Evolutionary conservation across 2,113 vertebrate species (phyloP).

Genomic region (Brachyhypopomus occidentalis): DNA sequence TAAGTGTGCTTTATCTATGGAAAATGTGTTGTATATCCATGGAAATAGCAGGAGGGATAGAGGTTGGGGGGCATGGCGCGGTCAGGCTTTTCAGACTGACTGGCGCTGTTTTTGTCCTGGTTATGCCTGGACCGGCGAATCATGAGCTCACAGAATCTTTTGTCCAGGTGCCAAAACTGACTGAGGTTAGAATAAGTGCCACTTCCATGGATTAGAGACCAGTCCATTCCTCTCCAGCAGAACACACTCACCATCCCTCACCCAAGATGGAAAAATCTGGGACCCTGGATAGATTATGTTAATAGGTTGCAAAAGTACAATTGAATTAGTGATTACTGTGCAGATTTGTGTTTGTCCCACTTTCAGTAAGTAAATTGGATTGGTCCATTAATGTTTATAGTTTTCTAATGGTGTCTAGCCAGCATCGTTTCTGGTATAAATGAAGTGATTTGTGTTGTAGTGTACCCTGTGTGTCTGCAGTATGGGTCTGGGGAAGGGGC

Average conservation of each 20-base stretch:
- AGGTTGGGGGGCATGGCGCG: neutral
- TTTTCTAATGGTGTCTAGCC: neutral
- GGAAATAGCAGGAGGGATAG: conserved; percentile 6
- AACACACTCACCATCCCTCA: conserved; percentile 13
- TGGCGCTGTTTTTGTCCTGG: conserved; percentile 47
- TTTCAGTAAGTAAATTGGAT: neutral
- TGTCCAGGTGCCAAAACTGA: conserved; percentile 44
- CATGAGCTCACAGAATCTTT: conserved; percentile 30
- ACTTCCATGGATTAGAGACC: conserved; percentile 19
- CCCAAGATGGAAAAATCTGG: neutral
- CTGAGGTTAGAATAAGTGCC: conserved; percentile 26
- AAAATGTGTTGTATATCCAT: conserved; percentile 30
- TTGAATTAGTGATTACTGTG: neutral
- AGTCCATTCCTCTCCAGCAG: conserved; percentile 1
- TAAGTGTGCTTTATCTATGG: neutral
- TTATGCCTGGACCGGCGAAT: conserved; percentile 35
- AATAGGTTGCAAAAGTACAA: neutral
- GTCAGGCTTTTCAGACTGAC: conserved; percentile 37
- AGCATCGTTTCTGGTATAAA: neutral
- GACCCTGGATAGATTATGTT: neutral
- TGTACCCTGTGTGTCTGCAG: conserved; percentile 4
- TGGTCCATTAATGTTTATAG: neutral
- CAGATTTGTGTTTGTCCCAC: neutral
- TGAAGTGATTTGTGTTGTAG: conserved; percentile 33
- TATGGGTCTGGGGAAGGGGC: neutral